These are phyloP conservation scores for Stigmatopora nigra DNA, from an alignment of 2,113 vertebrate genomes.

Conservation along the genomic window DNA sequence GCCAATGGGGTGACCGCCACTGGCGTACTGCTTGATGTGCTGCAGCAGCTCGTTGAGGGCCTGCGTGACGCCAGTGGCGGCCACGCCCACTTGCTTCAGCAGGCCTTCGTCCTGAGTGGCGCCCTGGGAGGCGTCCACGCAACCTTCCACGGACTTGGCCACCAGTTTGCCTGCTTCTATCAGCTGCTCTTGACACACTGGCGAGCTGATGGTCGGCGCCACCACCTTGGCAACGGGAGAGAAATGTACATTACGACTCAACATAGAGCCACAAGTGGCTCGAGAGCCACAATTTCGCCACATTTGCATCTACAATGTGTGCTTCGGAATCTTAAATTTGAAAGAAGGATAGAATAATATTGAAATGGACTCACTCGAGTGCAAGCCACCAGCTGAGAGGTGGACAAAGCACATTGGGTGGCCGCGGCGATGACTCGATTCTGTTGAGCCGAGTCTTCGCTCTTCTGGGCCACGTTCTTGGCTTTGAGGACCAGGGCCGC, in stretches of 20 bases:
- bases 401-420: constrained; percentile 93
- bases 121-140: constrained; percentile 83
- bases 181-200: constrained; percentile 93
- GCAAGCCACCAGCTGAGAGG: constrained; percentile 94
- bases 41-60: constrained; percentile 92
- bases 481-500: constrained; percentile 89
- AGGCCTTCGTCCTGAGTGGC: constrained; percentile 85
- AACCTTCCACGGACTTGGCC: constrained; percentile 92
- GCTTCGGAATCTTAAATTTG: no score
- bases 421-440: constrained; percentile 90
- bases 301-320: no score
- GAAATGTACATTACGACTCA: no score
- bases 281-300: no score
- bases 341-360: no score
- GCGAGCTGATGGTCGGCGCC: constrained; percentile 93
- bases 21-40: constrained; percentile 89
- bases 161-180: constrained; percentile 91
- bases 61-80: constrained; percentile 86
- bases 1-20: constrained; percentile 82
- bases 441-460: constrained; percentile 82
- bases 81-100: constrained; percentile 87
- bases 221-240: constrained; percentile 74
- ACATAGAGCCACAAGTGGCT: no score
- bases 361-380: constrained; percentile 77
- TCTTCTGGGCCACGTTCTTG: constrained; percentile 93